These are phyloP conservation scores for Hemiscyllium ocellatum DNA, from an alignment of 2,113 vertebrate genomes.

Conservation along the genomic window DNA sequence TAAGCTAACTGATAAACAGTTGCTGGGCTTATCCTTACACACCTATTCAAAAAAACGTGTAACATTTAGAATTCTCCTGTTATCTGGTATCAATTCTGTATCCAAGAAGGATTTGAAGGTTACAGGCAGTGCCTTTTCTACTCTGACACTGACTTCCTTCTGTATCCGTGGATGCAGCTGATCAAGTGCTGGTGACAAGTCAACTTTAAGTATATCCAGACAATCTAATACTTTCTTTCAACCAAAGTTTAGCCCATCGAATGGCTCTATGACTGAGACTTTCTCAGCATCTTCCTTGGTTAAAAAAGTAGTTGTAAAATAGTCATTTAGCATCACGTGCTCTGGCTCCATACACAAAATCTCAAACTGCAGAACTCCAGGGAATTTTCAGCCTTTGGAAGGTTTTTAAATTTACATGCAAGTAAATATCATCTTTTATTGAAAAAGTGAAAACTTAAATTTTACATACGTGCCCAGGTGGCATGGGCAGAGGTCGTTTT, in stretches of 20 bases:
- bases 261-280: neutral
- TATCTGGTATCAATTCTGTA: neutral
- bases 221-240: neutral
- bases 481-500: constrained; percentile 79
- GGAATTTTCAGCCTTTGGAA: neutral
- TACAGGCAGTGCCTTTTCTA: neutral
- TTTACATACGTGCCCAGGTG: constrained; percentile 80
- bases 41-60: neutral
- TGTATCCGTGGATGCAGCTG: neutral
- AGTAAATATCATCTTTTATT: neutral
- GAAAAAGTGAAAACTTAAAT: neutral
- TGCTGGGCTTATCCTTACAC: neutral
- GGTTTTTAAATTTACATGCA: neutral
- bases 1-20: neutral
- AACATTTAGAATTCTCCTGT: neutral
- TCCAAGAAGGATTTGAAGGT: neutral
- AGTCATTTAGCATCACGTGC: neutral
- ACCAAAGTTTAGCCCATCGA: neutral
- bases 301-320: neutral
- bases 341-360: neutral
- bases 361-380: neutral
- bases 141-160: neutral
- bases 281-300: neutral
- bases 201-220: neutral
- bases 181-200: neutral